Percentiles rank a stretch among this genome's conserved stretches.
Evolutionary conservation across 2,113 vertebrate genomes (phyloP).

Genomic region (Perca flavescens): DNA sequence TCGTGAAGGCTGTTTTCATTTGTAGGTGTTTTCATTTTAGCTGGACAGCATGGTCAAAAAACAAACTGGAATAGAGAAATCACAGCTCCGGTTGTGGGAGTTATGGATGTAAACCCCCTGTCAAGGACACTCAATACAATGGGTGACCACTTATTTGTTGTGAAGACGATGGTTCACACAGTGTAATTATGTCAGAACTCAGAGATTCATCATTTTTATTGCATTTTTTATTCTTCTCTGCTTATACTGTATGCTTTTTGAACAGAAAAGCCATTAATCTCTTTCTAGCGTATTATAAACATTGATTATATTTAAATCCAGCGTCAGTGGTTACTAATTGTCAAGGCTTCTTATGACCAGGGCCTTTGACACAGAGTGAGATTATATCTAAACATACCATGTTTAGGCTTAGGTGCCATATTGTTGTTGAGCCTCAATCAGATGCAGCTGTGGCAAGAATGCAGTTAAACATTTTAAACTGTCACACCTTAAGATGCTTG

Average conservation of each 20-base stretch:
- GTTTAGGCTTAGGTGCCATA: not conserved
- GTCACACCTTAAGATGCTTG: not conserved
- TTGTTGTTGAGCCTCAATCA: not conserved
- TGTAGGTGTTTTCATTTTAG: not conserved
- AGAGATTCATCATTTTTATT: not conserved
- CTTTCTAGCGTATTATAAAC: not conserved
- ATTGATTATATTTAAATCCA: slow-evolving; percentile 13
- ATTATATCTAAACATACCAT: not conserved
- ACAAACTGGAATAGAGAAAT: not conserved
- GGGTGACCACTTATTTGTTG: not conserved
- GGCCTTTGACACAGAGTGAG: not conserved
- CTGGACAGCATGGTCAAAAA: not conserved
- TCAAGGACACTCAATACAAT: not conserved
- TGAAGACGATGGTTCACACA: not conserved
- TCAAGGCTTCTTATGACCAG: not conserved
- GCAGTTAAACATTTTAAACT: not conserved
- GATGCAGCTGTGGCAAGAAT: not conserved
- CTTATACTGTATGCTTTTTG: not conserved
- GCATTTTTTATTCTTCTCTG: slow-evolving; percentile 1
- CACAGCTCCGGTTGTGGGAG: not conserved
- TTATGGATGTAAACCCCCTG: not conserved
- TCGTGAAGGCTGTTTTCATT: not conserved
- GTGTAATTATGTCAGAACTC: not conserved
- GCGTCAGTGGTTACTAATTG: not conserved
- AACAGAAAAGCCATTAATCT: slow-evolving; percentile 6